Evolutionary conservation across 2,113 vertebrate genomes (phyloP).

Genomic region (Heterocephalus glaber): DNA sequence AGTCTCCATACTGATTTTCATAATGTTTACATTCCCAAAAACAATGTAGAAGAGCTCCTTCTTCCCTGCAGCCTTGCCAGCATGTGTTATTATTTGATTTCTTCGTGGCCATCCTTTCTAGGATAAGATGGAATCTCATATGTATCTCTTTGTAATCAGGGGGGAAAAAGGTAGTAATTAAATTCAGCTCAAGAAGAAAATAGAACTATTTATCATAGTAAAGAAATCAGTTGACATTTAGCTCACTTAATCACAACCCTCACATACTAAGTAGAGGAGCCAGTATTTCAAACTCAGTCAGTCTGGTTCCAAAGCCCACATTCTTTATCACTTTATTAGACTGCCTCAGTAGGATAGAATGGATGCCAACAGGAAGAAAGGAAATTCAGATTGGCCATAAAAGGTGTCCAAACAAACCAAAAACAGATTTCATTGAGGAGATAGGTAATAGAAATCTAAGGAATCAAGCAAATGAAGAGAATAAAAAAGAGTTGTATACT

Average conservation of each 20-base stretch:
- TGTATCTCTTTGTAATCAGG: neutral
- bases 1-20: neutral
- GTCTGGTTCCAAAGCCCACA: neutral
- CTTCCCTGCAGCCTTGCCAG: neutral
- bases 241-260: neutral
- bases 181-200: neutral
- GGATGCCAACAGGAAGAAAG: neutral
- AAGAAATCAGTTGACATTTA: neutral
- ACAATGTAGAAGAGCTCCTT: neutral
- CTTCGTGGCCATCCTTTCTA: neutral
- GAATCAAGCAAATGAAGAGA: conserved; percentile 30
- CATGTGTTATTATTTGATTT: no score
- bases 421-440: neutral
- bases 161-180: neutral
- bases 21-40: neutral
- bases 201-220: neutral
- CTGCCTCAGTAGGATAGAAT: neutral
- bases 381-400: neutral
- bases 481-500: neutral
- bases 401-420: neutral
- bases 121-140: neutral
- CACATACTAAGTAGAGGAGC: neutral
- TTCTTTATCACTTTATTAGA: neutral
- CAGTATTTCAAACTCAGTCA: neutral
- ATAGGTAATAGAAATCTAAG: neutral